Evolutionary conservation across 2,888 invertebrate species (phyloP).

Genomic region (Plebejus anna): DNA sequence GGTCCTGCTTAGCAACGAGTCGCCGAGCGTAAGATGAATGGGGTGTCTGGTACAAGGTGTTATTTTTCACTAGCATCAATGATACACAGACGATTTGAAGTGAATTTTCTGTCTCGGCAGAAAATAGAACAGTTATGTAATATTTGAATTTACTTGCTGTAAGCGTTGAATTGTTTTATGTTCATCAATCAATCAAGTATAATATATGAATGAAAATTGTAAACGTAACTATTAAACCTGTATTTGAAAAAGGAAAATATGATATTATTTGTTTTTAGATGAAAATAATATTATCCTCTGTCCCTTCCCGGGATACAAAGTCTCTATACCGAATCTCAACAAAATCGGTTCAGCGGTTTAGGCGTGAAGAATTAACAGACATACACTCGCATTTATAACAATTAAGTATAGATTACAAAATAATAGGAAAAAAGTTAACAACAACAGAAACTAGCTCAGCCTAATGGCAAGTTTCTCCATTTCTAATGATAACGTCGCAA

Average conservation of each 20-base stretch:
- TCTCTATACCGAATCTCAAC: no score
- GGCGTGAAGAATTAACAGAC: no score
- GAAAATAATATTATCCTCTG: no score
- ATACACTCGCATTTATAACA: no score
- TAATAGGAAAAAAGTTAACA: neutral
- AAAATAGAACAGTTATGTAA: neutral
- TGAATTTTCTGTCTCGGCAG: neutral
- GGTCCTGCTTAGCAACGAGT: conserved; percentile 35
- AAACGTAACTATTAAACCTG: no score
- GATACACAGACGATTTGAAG: neutral
- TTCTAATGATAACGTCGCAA: conserved; percentile 37
- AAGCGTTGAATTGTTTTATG: neutral
- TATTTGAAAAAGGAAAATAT: no score
- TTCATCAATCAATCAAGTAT: no score
- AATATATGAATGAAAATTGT: no score
- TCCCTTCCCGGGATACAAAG: no score
- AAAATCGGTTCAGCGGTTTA: no score
- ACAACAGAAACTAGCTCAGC: neutral
- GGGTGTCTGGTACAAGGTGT: neutral
- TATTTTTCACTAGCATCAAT: neutral
- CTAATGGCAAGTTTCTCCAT: conserved; percentile 27
- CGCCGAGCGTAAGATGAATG: conserved; percentile 20
- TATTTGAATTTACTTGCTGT: neutral
- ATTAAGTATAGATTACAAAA: neutral
- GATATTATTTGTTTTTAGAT: no score